Percentiles rank a stretch among this genome's conserved stretches.
phyloP scores from a whole-genome alignment of 2,888 invertebrate genomes.

The Baronia brevicornis region DNA sequence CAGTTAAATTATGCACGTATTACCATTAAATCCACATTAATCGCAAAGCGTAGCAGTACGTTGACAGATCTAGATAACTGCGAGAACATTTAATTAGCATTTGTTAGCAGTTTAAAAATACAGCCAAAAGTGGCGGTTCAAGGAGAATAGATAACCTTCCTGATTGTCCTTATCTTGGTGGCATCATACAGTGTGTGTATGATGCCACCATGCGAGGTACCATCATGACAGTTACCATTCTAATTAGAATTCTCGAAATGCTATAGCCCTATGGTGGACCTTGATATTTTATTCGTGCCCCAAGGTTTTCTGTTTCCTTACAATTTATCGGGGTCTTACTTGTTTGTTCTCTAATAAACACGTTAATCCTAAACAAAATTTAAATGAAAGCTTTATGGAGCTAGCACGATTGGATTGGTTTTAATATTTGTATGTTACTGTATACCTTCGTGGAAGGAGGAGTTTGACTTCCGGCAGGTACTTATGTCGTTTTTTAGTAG shows the following conservation, averaged over 20 bases:
- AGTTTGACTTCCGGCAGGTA: no score
- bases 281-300: conserved; percentile 19
- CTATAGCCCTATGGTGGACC: conserved; percentile 16
- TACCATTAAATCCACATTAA: no score
- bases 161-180: conserved; percentile 53
- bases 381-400: conserved; percentile 6
- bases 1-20: no score
- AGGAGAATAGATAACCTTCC: conserved; percentile 63
- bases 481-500: no score
- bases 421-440: conserved; percentile 1
- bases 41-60: no score
- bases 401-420: conserved; percentile 1
- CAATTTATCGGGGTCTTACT: conserved; percentile 14
- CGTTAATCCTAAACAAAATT: conserved; percentile 10
- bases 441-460: not conserved
- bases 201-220: conserved; percentile 28
- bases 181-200: conserved; percentile 49
- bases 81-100: conserved; percentile 47
- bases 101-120: conserved; percentile 46
- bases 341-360: conserved; percentile 11
- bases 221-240: conserved; percentile 37
- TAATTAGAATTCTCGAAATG: conserved; percentile 32
- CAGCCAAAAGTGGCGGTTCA: conserved; percentile 56
- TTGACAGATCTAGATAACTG: conserved; percentile 36
- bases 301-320: conserved; percentile 20